Evolutionary conservation across 2,888 invertebrate genomes (phyloP).

Genomic region (Erebia palarica): DNA sequence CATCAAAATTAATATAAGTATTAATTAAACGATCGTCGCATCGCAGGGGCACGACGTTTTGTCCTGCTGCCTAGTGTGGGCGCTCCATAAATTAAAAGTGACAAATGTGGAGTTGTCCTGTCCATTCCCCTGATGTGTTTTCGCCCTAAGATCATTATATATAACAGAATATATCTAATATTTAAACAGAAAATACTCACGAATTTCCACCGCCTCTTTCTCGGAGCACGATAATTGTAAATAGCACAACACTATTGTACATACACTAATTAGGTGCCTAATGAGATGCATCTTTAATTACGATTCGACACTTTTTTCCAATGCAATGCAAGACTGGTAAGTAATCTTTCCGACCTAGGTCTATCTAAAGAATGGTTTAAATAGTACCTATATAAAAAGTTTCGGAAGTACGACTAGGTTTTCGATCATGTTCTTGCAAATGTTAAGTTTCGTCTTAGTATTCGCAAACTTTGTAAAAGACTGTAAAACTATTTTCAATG

Average conservation of each 20-base stretch:
- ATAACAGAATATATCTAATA: no score
- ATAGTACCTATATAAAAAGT: not conserved
- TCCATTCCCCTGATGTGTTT: no score
- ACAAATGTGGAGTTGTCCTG: no score
- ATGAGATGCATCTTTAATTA: conserved; percentile 50
- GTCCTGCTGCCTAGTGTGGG: no score
- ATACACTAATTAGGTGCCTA: conserved; percentile 48
- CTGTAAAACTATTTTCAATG: conserved; percentile 29
- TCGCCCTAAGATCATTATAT: no score
- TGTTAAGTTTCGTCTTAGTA: not conserved
- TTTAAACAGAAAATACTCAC: conserved; percentile 49
- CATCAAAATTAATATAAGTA: no score
- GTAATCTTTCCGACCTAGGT: not conserved
- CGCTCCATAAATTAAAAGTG: no score
- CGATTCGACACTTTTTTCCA: not conserved
- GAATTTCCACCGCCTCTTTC: conserved; percentile 56
- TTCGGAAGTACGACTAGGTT: not conserved
- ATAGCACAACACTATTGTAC: conserved; percentile 58
- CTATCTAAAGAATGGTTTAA: not conserved
- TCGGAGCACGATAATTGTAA: conserved; percentile 52
- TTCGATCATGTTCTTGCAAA: not conserved
- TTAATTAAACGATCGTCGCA: no score
- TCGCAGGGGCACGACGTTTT: no score
- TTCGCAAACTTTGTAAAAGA: conserved; percentile 6
- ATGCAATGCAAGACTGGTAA: not conserved